Evolutionary conservation across 2,113 vertebrate genomes (phyloP).

Genomic region (Cebus imitator): DNA sequence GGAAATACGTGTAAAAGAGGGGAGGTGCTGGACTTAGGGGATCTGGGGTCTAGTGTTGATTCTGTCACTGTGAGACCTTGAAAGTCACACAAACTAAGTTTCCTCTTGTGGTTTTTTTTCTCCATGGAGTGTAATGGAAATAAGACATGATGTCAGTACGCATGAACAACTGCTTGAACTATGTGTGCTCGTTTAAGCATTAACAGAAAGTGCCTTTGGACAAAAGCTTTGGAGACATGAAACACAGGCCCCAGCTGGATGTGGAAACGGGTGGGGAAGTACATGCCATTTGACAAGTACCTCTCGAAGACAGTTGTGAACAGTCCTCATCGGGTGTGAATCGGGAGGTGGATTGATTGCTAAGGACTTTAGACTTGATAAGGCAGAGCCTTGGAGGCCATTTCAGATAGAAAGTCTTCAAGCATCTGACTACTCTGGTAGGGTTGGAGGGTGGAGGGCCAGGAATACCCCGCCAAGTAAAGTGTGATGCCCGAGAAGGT

Average conservation of each 20-base stretch:
- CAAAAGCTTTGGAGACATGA: background rate
- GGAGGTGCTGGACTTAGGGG: background rate
- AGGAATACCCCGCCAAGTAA: background rate
- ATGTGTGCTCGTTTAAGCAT: background rate
- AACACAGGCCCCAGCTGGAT: background rate
- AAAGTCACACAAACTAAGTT: background rate
- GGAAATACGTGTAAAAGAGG: background rate
- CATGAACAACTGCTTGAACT: background rate
- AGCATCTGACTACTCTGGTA: background rate
- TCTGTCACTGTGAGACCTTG: background rate
- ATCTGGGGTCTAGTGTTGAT: background rate
- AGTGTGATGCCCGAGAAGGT: background rate
- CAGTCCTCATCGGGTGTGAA: background rate
- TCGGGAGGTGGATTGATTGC: background rate
- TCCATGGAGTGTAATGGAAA: background rate
- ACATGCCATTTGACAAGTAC: background rate
- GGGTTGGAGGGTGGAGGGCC: accelerated
- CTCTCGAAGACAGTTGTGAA: background rate
- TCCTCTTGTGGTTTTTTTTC: background rate
- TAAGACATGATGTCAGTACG: background rate
- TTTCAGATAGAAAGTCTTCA: background rate
- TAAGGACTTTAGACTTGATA: background rate
- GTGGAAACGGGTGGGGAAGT: background rate
- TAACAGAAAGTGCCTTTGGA: background rate
- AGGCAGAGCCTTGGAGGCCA: background rate